Base-by-base conservation (phyloP, 2,113 vertebrate genomes). In the Dasyprocta punctata region DNA sequence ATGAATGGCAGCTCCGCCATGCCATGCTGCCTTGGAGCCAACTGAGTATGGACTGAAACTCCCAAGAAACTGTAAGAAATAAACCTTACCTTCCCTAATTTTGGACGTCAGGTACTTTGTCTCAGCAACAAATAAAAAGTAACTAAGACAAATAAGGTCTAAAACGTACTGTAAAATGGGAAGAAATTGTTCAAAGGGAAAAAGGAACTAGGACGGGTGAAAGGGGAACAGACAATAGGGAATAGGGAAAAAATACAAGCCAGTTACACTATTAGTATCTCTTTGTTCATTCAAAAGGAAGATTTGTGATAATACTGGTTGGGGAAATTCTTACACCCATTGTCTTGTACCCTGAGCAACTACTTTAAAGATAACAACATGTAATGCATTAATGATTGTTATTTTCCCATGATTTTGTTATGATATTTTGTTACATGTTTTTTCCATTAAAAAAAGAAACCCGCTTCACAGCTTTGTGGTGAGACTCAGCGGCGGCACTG, bases 391-490 rank as follows among this genome's bases (percentile, higher is more conserved):
- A n/a, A n/a, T n/a, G 36, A n/a, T n/a, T 69, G 36, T n/a, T 69
- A n/a, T 36, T 69, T 17, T 61, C 26, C 26, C 19, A 38, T 69
- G n/a, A n/a, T 8, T 38, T 69, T 36, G 36, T 69, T 38, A n/a
- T 9, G 67, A 69, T 9, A 69, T n/a, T 69, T 36, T 69, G 36
- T n/a, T 69, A 19, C 38, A 36, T 17, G 17, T 38, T n/a, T 69
- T 67, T 20, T n/a, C 36, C 17, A n/a, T 9, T 20, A 19, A 56
- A 56, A n/a, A 19, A 20, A 22, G 1, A 19, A 20, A n/a, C 0
- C 54, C 54, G 1, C 14, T n/a, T 88, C 28, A 11, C 5, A 3
- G 5, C 0, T 0, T 20, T 49, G 75, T 14, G 49, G 14, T 26
- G 33, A 20, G 52, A 41, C n/a, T 28, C 60, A 9, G 33, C 12